phyloP scores from a whole-genome alignment of 2,113 vertebrate genomes.

The Scolopax mira region DNA sequence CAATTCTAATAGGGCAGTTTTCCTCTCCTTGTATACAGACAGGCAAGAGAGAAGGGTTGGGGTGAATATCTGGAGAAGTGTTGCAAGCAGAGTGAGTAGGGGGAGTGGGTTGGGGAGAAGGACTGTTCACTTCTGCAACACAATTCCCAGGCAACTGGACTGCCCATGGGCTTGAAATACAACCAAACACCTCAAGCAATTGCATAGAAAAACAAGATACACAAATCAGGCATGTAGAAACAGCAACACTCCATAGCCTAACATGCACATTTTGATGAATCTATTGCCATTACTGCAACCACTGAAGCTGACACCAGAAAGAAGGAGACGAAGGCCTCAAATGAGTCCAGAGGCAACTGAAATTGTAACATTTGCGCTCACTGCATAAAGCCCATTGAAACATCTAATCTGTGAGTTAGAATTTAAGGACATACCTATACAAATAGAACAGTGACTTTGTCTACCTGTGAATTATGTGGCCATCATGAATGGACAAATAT shows the following conservation, averaged over 20 bases:
- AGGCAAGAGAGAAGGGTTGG: background rate
- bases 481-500: background rate
- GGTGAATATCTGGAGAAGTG: background rate
- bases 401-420: background rate
- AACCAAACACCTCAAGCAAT: background rate
- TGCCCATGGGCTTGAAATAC: background rate
- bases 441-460: background rate
- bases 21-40: background rate
- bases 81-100: background rate
- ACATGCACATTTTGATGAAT: background rate
- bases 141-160: background rate
- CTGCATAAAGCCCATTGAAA: background rate
- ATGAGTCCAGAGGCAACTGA: background rate
- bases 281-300: background rate
- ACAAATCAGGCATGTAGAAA: background rate
- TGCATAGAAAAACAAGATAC: background rate
- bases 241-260: background rate
- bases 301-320: background rate
- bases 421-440: background rate
- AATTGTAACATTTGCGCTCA: background rate
- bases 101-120: rapidly evolving
- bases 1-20: background rate
- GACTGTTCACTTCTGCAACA: background rate
- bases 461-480: background rate
- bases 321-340: background rate